Percentiles rank a stretch among this genome's conserved stretches.
These are phyloP conservation scores for Arrhamphus sclerolepis DNA, from an alignment of 2,797 vertebrate species.

Conservation along the genomic window DNA sequence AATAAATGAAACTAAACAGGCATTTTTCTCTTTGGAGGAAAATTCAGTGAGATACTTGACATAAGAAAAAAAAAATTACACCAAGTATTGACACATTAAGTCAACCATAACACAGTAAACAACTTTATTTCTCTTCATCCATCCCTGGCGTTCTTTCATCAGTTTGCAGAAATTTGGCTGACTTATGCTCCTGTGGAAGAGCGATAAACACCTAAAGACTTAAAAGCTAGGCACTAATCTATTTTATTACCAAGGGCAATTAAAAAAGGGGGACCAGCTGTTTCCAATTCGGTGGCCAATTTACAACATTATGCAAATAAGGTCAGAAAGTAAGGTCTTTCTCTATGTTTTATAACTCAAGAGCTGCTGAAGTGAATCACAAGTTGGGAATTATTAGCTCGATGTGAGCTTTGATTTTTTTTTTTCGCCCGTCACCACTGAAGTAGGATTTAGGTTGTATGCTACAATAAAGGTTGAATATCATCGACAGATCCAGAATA, in stretches of 20 bases:
- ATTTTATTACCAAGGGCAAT: slow-evolving; percentile 70
- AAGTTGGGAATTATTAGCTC: slow-evolving; percentile 38
- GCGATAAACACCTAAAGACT: slow-evolving; percentile 51
- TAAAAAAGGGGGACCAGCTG: slow-evolving; percentile 65
- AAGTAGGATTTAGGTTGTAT: slow-evolving; percentile 23
- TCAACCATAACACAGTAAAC: slow-evolving; percentile 1
- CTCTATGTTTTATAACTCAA: slow-evolving; percentile 27
- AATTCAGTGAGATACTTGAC: not conserved
- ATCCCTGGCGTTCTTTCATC: slow-evolving; percentile 14
- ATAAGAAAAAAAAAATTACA: not conserved
- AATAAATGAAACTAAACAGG: no score
- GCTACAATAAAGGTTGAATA: slow-evolving; percentile 9
- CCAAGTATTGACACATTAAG: no score
- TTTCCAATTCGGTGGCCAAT: slow-evolving; percentile 66
- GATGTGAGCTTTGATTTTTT: slow-evolving; percentile 6
- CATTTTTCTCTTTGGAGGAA: slow-evolving; percentile 10
- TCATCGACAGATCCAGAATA: slow-evolving; percentile 22
- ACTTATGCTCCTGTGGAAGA: slow-evolving; percentile 39
- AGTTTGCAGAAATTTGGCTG: slow-evolving; percentile 34
- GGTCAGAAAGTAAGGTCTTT: slow-evolving; percentile 59
- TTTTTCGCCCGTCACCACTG: slow-evolving; percentile 11
- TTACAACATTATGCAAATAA: slow-evolving; percentile 76
- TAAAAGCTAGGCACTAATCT: slow-evolving; percentile 59
- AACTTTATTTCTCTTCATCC: slow-evolving; percentile 13
- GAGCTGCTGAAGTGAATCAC: slow-evolving; percentile 37